phyloP scores from a whole-genome alignment of 2,888 invertebrate species.

The Cecidostiba fungosa region DNA sequence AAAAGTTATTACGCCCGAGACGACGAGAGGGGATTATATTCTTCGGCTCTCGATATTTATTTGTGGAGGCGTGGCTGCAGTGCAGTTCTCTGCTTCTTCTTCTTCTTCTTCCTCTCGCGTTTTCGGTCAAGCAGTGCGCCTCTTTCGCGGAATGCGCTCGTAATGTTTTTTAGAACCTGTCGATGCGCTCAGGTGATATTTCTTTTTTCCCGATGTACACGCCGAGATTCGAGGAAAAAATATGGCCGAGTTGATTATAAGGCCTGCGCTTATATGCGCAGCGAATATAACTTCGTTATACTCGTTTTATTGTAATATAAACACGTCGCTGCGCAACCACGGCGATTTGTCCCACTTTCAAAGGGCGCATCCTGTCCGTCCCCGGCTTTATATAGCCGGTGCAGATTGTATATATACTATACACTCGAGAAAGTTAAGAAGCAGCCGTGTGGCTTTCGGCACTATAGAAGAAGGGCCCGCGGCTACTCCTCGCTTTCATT shows the following conservation, averaged over 20 bases:
- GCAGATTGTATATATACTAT: background rate
- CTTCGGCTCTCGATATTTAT: conserved; percentile 57
- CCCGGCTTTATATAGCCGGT: background rate
- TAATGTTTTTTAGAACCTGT: conserved; percentile 32
- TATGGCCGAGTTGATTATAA: background rate
- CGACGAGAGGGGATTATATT: conserved; percentile 55
- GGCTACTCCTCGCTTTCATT: conserved; percentile 65
- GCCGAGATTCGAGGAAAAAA: background rate
- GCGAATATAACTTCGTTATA: too few relatives aligned
- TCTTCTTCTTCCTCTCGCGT: background rate
- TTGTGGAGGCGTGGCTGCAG: conserved; percentile 54
- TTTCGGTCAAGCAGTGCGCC: conserved; percentile 1
- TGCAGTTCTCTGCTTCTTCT: background rate
- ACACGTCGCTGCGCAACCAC: background rate
- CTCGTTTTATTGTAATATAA: too few relatives aligned
- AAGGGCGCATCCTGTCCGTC: background rate
- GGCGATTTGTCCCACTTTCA: conserved; percentile 1
- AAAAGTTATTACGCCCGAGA: conserved; percentile 63
- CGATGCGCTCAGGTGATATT: conserved; percentile 44
- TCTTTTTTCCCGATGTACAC: conserved; percentile 13
- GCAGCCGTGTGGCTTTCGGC: conserved; percentile 49
- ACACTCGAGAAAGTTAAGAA: conserved; percentile 9
- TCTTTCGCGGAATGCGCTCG: conserved; percentile 42
- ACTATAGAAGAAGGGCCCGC: conserved; percentile 18
- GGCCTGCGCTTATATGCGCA: too few relatives aligned